Conservation (phyloP, 2,797 vertebrate species). For the Megalops cyprinoides region DNA sequence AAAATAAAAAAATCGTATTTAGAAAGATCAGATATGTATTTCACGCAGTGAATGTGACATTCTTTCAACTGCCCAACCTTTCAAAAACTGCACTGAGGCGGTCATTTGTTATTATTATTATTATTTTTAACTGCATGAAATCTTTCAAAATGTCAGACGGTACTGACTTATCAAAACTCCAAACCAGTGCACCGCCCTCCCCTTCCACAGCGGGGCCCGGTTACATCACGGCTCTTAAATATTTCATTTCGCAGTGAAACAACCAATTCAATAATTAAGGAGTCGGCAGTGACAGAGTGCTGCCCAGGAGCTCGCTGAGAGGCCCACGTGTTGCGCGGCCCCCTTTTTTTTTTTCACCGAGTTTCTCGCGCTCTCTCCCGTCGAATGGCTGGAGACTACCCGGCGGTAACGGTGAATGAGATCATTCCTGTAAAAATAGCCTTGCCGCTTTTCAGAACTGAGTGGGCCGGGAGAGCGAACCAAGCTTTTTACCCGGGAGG, state of each 20-base stretch:
- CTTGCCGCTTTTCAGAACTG: neutral
- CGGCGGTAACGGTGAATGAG: constrained; percentile 19
- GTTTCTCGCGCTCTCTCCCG: neutral
- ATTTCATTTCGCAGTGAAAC: constrained; percentile 67
- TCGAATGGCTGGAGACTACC: neutral
- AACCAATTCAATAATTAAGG: constrained; percentile 58
- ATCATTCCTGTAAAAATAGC: constrained; percentile 35
- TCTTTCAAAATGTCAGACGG: neutral
- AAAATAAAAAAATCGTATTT: neutral
- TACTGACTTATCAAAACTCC: neutral
- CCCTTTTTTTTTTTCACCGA: neutral
- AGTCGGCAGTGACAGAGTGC: constrained; percentile 38
- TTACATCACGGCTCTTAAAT: constrained; percentile 73
- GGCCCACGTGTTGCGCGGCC: constrained; percentile 33
- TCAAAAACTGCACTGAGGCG: neutral
- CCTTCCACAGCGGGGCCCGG: constrained; percentile 27
- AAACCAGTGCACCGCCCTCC: neutral
- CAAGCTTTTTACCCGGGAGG: neutral
- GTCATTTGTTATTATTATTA: neutral
- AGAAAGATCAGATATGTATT: neutral
- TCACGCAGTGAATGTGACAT: neutral
- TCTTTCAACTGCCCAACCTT: neutral
- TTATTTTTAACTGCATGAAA: neutral
- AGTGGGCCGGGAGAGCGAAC: neutral
- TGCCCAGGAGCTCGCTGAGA: constrained; percentile 43